Percentiles rank a stretch among this genome's conserved stretches.
These are phyloP conservation scores for Dryocosmus kuriphilus DNA, from an alignment of 2,888 invertebrate genomes.

Conservation along the genomic window DNA sequence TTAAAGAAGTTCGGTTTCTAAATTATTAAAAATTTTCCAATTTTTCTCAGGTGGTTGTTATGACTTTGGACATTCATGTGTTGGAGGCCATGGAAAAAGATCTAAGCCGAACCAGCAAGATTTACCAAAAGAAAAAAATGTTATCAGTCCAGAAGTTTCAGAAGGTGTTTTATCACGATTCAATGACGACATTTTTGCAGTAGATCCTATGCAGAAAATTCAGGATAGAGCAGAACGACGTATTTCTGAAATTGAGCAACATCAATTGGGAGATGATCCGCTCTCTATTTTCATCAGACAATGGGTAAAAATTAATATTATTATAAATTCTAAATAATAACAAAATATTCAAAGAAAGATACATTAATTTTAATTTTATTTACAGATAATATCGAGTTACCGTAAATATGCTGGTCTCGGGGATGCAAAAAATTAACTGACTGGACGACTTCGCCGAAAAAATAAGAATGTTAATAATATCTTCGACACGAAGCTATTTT, in stretches of 20 bases:
- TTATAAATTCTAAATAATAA: not conserved
- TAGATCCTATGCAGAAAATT: conserved; percentile 24
- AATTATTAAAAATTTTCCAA: not conserved
- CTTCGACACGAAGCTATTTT: not conserved
- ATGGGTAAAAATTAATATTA: conserved; percentile 41
- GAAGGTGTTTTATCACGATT: not conserved
- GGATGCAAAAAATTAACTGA: conserved; percentile 33
- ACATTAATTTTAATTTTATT: not conserved
- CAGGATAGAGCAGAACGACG: conserved; percentile 8
- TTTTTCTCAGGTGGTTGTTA: conserved; percentile 83
- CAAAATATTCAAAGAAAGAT: not conserved
- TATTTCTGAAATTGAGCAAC: conserved; percentile 33
- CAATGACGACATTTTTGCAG: conserved; percentile 34
- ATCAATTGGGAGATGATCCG: conserved; percentile 42
- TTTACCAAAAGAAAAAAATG: conserved; percentile 38
- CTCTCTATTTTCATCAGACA: conserved; percentile 45
- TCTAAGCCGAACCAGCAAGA: conserved; percentile 76
- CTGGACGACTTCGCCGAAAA: not conserved
- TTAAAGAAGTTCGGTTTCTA: not conserved
- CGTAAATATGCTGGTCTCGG: conserved; percentile 21
- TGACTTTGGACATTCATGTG: conserved; percentile 87
- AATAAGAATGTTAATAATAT: not conserved
- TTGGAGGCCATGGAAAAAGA: conserved; percentile 87
- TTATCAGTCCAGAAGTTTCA: conserved; percentile 33
- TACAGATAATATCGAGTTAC: conserved; percentile 41